Evolutionary conservation across 2,113 vertebrate species (phyloP).

Genomic region (Melozone crissalis): DNA sequence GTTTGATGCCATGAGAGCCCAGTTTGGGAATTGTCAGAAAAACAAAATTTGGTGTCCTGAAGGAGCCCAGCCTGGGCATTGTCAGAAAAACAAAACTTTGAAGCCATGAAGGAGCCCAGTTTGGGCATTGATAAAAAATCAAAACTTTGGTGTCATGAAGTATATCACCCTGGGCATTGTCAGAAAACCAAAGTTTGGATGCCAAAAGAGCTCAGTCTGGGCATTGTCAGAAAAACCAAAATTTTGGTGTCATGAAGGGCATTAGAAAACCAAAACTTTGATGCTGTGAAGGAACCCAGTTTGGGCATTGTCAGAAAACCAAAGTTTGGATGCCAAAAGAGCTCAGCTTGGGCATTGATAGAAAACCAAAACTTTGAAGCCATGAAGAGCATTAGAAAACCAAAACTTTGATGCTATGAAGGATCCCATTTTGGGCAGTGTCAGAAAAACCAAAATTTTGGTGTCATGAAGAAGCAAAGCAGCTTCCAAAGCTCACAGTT

Average conservation of each 20-base stretch:
- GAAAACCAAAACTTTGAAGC: background rate
- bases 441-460: background rate
- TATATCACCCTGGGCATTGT: background rate
- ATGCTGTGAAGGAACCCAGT: background rate
- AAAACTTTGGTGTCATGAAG: background rate
- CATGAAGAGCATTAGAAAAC: background rate
- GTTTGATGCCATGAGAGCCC: fast-evolving
- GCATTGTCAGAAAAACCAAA: background rate
- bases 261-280: background rate
- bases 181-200: background rate
- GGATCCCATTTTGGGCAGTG: fast-evolving
- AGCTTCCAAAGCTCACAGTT: background rate
- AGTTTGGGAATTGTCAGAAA: background rate
- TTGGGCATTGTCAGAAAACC: background rate
- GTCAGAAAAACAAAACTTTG: background rate
- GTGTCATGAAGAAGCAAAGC: background rate
- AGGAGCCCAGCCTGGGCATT: background rate
- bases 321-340: too few relatives aligned
- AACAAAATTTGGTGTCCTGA: too few relatives aligned
- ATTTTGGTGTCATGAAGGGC: too few relatives aligned
- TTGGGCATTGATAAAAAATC: fast-evolving
- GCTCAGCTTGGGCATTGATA: fast-evolving
- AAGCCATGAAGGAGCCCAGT: background rate
- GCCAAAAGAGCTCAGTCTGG: background rate
- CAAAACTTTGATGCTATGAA: too few relatives aligned